Base-by-base conservation (phyloP, 1,140 invertebrate species). In the Bombus waltoni region DNA sequence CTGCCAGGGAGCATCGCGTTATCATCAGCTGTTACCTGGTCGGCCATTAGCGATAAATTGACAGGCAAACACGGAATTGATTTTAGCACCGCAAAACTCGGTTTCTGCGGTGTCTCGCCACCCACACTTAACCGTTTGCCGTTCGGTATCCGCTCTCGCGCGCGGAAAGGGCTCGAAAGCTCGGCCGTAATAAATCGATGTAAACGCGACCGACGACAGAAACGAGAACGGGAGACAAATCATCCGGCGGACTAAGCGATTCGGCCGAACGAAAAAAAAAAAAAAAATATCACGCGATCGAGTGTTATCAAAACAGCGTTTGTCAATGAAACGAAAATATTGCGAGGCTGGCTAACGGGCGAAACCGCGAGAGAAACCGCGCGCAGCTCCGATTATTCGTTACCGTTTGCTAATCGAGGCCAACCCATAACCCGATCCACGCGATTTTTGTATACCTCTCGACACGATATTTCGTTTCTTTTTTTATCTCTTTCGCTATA, bases 11-110 rank as follows among this genome's bases (percentile, higher is more conserved):
- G 82, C 90, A 91, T 82, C 89, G 87, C 88, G 88, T 89, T 89
- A 93, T 92, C 92, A 91, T 92, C 91, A 92, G 91, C 84, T 91
- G 88, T 91, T 91, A 91, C 86, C 88, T 87, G 87, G 87, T 75
- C 85, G 86, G 90, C 89, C 91, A 93, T 93, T 91, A 90, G 87
- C 87, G 88, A 87, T 90, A 92, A 93, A 93, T 93, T 93, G 90
- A 93, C 91, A 91, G 88, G 87, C 89, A 89, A 92, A 92, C 91
- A 92, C 87, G 87, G 87, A 91, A 93, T 89, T 92, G 89, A 93
- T 93, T 93, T 92, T 92, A 92, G 87, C 88, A 87, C 89, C 88
- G 89, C 87, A 91, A 92, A 92, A 90, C 89, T 92, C 89, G 91
- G 87, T 91, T 91, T 90, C 91, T 88, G 88, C 85, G 85, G 88